phyloP scores from a whole-genome alignment of 2,113 vertebrate species.

The Monopterus albus region DNA sequence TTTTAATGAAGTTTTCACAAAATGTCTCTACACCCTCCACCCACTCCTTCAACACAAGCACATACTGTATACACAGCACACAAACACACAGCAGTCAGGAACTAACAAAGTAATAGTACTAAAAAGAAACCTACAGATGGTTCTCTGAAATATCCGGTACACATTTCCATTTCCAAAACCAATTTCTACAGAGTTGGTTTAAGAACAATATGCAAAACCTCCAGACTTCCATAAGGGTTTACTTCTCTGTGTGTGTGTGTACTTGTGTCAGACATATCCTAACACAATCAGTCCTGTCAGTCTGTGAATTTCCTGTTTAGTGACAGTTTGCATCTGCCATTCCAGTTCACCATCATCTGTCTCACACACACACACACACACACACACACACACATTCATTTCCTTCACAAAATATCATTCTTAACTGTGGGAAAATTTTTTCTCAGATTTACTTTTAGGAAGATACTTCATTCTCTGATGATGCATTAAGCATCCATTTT shows the following conservation, averaged over 20 bases:
- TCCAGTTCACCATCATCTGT: constrained; percentile 67
- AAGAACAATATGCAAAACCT: constrained; percentile 72
- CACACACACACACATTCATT: constrained; percentile 20
- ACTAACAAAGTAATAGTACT: constrained; percentile 30
- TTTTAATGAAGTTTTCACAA: constrained; percentile 25
- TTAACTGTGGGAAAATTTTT: constrained; percentile 27
- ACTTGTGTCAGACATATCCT: constrained; percentile 62
- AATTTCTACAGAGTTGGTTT: constrained; percentile 71
- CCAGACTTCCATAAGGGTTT: constrained; percentile 51
- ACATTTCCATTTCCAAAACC: constrained; percentile 77
- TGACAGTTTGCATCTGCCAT: constrained; percentile 81
- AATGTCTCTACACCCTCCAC: constrained; percentile 17
- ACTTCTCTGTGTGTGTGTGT: constrained; percentile 35
- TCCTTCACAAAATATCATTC: constrained; percentile 41
- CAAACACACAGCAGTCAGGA: constrained; percentile 35
- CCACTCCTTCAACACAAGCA: constrained; percentile 8
- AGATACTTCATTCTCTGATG: constrained; percentile 22
- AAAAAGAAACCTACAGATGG: constrained; percentile 71
- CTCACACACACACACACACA: constrained; percentile 33
- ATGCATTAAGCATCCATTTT: not conserved
- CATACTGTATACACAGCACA: constrained; percentile 13
- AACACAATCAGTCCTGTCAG: constrained; percentile 75
- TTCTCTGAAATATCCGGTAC: constrained; percentile 73
- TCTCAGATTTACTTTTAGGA: constrained; percentile 29
- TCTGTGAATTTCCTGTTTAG: constrained; percentile 75